phyloP scores from a whole-genome alignment of 1,140 invertebrate species.

The Bilobella aurantiaca region DNA sequence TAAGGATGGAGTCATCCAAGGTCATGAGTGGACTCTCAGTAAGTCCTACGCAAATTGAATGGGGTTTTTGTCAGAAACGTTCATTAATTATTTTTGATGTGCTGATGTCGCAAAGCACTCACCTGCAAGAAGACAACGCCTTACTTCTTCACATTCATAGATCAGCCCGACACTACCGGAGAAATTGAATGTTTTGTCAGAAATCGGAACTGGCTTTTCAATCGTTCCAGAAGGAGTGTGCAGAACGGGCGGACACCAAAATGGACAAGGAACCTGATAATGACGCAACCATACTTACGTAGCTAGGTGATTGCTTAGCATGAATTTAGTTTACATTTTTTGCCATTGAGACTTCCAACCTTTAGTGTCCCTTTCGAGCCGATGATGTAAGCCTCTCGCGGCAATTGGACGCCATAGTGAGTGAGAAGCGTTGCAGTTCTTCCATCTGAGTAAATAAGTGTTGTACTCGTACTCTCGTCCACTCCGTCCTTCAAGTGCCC shows the following conservation, averaged over 20 bases:
- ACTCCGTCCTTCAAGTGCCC: slow-evolving; percentile 52
- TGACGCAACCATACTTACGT: background rate
- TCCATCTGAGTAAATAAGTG: slow-evolving; percentile 52
- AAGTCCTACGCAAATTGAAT: too few species aligned
- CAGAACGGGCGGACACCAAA: slow-evolving; percentile 42
- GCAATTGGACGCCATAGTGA: slow-evolving; percentile 44
- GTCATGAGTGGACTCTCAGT: slow-evolving; percentile 51
- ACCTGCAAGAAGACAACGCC: too few species aligned
- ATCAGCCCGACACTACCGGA: background rate
- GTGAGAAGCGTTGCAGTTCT: slow-evolving; percentile 53
- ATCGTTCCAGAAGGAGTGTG: slow-evolving; percentile 35
- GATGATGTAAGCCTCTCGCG: slow-evolving; percentile 54
- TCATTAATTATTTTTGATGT: too few species aligned
- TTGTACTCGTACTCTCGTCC: slow-evolving; percentile 53
- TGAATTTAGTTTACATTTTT: background rate
- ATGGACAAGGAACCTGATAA: slow-evolving; percentile 44
- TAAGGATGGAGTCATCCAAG: slow-evolving; percentile 49
- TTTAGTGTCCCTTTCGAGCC: slow-evolving; percentile 57
- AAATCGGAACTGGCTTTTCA: background rate
- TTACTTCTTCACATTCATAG: slow-evolving; percentile 58
- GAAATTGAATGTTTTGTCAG: background rate
- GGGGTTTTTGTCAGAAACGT: too few species aligned
- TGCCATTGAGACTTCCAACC: slow-evolving; percentile 37
- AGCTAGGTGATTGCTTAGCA: background rate
- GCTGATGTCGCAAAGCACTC: too few species aligned